A percentile compares a stretch with the other conserved stretches of the same genome.
Conservation (phyloP, 2,797 vertebrate species). For the Notolepis coatsorum region DNA sequence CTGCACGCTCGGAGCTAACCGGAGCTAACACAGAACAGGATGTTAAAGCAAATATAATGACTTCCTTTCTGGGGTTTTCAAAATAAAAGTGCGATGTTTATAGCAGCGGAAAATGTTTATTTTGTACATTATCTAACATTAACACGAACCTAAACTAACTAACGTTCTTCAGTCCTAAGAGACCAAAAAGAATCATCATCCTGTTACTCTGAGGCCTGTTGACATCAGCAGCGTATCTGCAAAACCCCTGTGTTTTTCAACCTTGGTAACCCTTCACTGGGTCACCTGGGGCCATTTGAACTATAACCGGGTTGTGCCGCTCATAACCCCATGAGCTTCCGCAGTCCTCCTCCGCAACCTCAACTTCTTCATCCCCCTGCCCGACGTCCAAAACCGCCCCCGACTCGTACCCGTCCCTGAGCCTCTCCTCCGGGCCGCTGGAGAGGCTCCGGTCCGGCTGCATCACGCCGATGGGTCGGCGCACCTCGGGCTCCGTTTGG, state of each 20-base stretch:
- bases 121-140: too few species aligned
- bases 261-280: constrained; percentile 14
- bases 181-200: neutral
- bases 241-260: neutral
- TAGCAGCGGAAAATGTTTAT: too few species aligned
- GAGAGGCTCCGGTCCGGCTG: fast-evolving
- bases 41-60: too few species aligned
- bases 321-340: constrained; percentile 31
- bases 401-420: neutral
- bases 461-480: fast-evolving
- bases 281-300: constrained; percentile 23
- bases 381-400: constrained; percentile 11
- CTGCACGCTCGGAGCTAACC: too few species aligned
- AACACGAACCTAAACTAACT: too few species aligned
- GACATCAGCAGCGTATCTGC: neutral
- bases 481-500: fast-evolving
- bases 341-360: fast-evolving
- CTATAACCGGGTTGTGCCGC: neutral
- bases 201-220: too few species aligned
- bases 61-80: too few species aligned
- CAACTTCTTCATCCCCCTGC: neutral
- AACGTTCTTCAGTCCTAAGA: too few species aligned
- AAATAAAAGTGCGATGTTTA: too few species aligned
- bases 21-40: too few species aligned
- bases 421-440: neutral